Conservation (phyloP, 1,140 invertebrate genomes). For the Adelges cooleyi region DNA sequence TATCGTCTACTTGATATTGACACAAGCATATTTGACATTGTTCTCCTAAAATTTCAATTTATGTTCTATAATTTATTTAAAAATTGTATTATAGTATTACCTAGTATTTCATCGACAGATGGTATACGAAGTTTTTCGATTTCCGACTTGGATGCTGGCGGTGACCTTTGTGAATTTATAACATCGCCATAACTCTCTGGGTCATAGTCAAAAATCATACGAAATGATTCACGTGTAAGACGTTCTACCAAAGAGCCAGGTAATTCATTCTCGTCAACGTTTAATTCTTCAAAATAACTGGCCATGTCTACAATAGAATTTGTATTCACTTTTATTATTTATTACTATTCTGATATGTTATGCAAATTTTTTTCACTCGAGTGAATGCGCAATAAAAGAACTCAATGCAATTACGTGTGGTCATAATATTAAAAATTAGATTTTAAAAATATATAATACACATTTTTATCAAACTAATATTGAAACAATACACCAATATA, state of each 20-base stretch:
- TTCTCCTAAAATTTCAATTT: constrained; percentile 8
- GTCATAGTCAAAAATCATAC: background rate
- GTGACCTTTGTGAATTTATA: background rate
- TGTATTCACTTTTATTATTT: no score
- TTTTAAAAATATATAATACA: no score
- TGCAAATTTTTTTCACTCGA: no score
- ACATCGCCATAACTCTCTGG: background rate
- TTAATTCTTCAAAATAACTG: constrained; percentile 19
- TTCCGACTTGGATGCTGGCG: constrained; percentile 12
- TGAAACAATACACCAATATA: no score
- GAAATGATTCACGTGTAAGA: background rate
- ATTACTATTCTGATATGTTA: no score
- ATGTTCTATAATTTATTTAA: background rate
- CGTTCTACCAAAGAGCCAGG: background rate
- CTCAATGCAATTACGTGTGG: no score
- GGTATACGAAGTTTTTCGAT: background rate
- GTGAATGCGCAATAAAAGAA: no score
- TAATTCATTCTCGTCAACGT: constrained; percentile 1
- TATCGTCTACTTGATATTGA: background rate
- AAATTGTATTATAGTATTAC: background rate
- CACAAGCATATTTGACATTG: constrained; percentile 19
- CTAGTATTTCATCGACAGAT: background rate
- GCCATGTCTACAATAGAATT: background rate
- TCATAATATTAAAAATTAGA: no score
- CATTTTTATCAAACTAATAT: no score